Conservation (phyloP, 2,888 invertebrate genomes). For the Ligdia adustata region DNA sequence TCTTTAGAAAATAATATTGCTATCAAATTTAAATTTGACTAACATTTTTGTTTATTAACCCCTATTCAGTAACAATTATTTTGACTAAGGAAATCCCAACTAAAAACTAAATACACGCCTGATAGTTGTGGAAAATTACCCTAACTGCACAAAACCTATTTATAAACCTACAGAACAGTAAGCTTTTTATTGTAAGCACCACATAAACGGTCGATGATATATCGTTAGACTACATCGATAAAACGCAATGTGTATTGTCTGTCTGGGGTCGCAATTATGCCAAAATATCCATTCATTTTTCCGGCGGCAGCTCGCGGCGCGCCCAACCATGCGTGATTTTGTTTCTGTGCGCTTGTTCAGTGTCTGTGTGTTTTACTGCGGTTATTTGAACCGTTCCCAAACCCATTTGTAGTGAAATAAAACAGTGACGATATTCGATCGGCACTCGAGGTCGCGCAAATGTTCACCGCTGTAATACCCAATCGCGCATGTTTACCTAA, state of each 20-base stretch:
- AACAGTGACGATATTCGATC: constrained; percentile 62
- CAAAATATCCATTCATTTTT: constrained; percentile 78
- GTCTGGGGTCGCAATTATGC: constrained; percentile 66
- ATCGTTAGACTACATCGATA: constrained; percentile 28
- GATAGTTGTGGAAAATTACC: too few species aligned
- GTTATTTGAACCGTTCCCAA: constrained; percentile 69
- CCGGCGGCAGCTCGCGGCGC: constrained; percentile 60
- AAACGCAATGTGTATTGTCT: constrained; percentile 47
- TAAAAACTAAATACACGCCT: too few species aligned
- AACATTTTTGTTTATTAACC: too few species aligned
- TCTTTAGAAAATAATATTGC: too few species aligned
- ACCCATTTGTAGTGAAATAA: constrained; percentile 67
- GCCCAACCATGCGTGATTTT: constrained; percentile 76
- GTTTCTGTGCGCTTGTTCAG: constrained; percentile 77
- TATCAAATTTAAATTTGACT: too few species aligned
- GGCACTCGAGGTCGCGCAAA: constrained; percentile 33
- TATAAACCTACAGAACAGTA: constrained; percentile 10
- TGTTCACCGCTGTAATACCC: constrained; percentile 32
- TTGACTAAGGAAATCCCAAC: too few species aligned
- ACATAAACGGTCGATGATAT: constrained; percentile 20
- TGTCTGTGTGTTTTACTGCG: constrained; percentile 67
- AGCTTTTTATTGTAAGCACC: constrained; percentile 18
- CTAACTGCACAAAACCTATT: neutral
- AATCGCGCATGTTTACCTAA: constrained; percentile 26
- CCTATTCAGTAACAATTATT: too few species aligned